phyloP scores from a whole-genome alignment of 2,113 vertebrate species.

The Triplophysa tibetana region DNA sequence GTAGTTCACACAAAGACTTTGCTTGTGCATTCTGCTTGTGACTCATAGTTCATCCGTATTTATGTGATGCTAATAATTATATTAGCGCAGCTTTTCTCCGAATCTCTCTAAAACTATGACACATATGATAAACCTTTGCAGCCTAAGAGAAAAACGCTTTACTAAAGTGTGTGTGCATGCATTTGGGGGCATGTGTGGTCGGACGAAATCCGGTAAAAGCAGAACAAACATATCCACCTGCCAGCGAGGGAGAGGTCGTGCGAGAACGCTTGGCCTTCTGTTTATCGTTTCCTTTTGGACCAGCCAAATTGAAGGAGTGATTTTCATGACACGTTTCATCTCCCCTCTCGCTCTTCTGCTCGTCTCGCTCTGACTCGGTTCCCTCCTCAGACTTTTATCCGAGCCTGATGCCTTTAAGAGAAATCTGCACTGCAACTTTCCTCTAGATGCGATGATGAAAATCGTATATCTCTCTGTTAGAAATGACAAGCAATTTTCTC shows the following conservation, averaged over 20 bases:
- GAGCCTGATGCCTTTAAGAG: slow-evolving; percentile 10
- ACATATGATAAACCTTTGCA: slow-evolving; percentile 20
- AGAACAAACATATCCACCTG: slow-evolving; percentile 42
- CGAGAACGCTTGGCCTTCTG: slow-evolving; percentile 15
- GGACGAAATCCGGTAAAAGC: slow-evolving; percentile 5
- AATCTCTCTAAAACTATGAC: slow-evolving; percentile 13
- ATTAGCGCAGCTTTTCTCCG: slow-evolving; percentile 32
- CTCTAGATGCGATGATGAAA: slow-evolving; percentile 9
- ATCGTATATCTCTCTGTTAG: not conserved
- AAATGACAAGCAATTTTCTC: slow-evolving; percentile 12
- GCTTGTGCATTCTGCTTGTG: slow-evolving; percentile 27
- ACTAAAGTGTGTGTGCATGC: not conserved
- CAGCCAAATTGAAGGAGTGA: slow-evolving; percentile 30
- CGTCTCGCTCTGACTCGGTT: slow-evolving; percentile 9
- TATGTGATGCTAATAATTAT: slow-evolving; percentile 44
- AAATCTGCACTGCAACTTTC: slow-evolving; percentile 30
- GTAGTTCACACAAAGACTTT: not conserved
- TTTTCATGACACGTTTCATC: slow-evolving; percentile 39
- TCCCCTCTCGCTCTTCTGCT: slow-evolving; percentile 21
- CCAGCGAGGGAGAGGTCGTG: slow-evolving; percentile 14
- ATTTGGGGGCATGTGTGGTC: not conserved
- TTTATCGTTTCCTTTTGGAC: slow-evolving; percentile 24
- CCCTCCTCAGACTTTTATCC: slow-evolving; percentile 29
- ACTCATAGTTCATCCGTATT: slow-evolving; percentile 30
- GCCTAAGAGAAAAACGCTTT: not conserved